phyloP scores from a whole-genome alignment of 2,888 invertebrate species.

The Hemaris fuciformis region DNA sequence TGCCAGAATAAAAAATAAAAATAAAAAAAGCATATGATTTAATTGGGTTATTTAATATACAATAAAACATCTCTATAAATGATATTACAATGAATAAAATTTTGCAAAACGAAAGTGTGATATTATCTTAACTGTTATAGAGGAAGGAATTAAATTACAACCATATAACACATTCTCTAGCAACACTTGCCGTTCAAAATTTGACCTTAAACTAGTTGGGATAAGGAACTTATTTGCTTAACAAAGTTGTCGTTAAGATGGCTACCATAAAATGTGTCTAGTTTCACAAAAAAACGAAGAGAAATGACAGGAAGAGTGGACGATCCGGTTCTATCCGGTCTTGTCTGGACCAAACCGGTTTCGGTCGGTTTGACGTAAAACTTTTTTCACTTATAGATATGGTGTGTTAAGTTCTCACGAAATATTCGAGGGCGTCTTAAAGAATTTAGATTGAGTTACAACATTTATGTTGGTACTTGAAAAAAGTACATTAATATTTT shows the following conservation, averaged over 20 bases:
- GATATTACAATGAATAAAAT: constrained; percentile 13
- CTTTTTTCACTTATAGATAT: background rate
- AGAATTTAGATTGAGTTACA: background rate
- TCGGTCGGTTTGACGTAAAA: background rate
- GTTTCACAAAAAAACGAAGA: constrained; percentile 12
- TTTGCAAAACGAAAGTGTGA: constrained; percentile 26
- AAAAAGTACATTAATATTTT: too few relatives aligned
- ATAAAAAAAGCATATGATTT: too few relatives aligned
- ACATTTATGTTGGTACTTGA: too few relatives aligned
- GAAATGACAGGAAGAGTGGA: constrained; percentile 25
- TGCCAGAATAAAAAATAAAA: too few relatives aligned
- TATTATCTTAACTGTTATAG: constrained; percentile 17
- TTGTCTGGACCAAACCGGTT: background rate
- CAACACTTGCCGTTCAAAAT: background rate
- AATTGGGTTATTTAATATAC: background rate
- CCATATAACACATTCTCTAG: constrained; percentile 9
- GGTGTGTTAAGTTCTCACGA: background rate
- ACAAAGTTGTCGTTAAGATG: background rate
- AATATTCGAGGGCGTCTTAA: background rate
- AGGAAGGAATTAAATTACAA: constrained; percentile 12
- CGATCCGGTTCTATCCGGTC: constrained; percentile 5
- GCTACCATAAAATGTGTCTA: background rate
- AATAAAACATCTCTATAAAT: background rate
- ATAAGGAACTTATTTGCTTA: background rate
- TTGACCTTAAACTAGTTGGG: background rate